Evolutionary conservation across 2,888 invertebrate species (phyloP).

Genomic region (Ichneumoninae sp.): DNA sequence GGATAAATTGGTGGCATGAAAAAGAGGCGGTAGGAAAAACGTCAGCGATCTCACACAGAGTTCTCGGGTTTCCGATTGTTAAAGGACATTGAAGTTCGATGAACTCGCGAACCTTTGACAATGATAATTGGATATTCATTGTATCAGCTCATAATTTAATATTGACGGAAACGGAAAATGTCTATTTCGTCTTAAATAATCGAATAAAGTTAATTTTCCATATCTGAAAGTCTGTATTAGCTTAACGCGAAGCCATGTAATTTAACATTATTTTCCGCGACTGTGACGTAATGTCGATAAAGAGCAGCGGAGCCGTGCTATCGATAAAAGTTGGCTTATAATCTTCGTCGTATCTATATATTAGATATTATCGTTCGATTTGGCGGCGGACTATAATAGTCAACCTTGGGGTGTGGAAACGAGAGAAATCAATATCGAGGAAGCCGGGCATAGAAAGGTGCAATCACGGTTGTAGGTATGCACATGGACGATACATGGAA

Average conservation of each 20-base stretch:
- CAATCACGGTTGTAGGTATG: neutral
- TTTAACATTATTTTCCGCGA: neutral
- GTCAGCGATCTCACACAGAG: neutral
- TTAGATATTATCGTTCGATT: neutral
- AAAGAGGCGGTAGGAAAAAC: slow-evolving; percentile 19
- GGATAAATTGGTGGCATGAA: slow-evolving; percentile 32
- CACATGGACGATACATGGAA: neutral
- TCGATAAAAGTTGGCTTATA: neutral
- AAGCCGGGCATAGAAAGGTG: neutral
- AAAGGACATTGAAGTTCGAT: neutral
- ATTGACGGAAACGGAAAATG: neutral
- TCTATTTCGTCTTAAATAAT: neutral
- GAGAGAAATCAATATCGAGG: neutral
- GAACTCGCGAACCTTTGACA: neutral
- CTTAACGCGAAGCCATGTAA: neutral
- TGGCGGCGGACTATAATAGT: neutral
- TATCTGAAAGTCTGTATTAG: neutral
- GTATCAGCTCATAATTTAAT: neutral
- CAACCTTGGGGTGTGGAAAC: neutral
- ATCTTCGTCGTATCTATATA: neutral
- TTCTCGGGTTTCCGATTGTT: neutral
- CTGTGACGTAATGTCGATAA: neutral
- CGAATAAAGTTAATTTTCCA: neutral
- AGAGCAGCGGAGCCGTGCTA: neutral
- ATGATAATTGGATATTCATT: neutral